Percentiles rank a stretch among this genome's conserved stretches.
phyloP scores from a whole-genome alignment of 2,888 invertebrate genomes.

The Caenorhabditis sp. region DNA sequence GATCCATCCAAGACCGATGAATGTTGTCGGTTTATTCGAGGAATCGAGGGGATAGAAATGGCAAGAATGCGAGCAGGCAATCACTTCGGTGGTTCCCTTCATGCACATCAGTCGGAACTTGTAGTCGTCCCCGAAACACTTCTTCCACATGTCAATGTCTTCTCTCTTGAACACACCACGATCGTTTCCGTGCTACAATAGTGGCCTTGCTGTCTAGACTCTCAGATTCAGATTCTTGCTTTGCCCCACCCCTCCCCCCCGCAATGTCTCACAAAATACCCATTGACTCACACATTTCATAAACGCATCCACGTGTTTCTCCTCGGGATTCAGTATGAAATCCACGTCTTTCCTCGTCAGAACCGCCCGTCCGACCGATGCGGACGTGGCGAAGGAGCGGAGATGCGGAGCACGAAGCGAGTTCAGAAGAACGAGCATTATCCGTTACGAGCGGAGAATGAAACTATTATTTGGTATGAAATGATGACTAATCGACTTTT shows the following conservation, averaged over 20 bases:
- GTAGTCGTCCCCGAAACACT: conserved; percentile 32
- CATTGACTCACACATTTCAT: background rate
- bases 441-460: too few species aligned
- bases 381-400: too few species aligned
- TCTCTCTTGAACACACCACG: conserved; percentile 33
- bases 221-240: too few species aligned
- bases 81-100: conserved; percentile 9
- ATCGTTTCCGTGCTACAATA: conserved; percentile 27
- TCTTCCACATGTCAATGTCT: conserved; percentile 31
- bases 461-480: too few species aligned
- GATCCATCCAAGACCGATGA: background rate
- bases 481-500: too few species aligned
- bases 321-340: background rate
- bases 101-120: conserved; percentile 24
- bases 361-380: background rate
- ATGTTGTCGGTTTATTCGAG: background rate
- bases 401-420: too few species aligned
- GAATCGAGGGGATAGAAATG: background rate
- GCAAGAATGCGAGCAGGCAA: background rate
- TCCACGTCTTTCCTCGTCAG: background rate
- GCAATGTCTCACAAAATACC: background rate
- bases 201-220: background rate
- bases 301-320: background rate
- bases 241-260: too few species aligned
- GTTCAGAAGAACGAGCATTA: too few species aligned